Conservation (phyloP, 2,797 vertebrate species). For the Columba guinea region DNA sequence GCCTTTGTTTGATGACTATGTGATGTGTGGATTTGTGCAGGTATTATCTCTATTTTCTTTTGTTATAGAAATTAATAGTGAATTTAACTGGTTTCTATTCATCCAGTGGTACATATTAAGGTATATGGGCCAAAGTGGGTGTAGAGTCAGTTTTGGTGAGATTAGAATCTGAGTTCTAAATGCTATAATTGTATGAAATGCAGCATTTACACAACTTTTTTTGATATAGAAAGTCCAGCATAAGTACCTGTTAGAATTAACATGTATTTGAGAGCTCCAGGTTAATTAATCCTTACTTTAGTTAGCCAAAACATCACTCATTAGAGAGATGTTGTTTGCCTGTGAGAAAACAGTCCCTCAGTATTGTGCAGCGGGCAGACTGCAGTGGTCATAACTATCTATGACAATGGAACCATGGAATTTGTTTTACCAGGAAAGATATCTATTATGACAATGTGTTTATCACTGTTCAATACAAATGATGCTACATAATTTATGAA, state of each 20-base stretch:
- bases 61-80: neutral
- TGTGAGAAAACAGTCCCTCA: neutral
- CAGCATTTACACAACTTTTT: neutral
- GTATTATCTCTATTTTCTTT: conserved; percentile 70
- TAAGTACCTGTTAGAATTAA: neutral
- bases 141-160: neutral
- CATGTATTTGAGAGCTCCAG: neutral
- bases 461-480: neutral
- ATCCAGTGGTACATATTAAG: neutral
- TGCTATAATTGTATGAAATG: neutral
- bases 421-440: neutral
- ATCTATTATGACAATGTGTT: neutral
- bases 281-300: neutral
- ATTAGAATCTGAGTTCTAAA: neutral
- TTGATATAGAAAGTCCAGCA: accelerated
- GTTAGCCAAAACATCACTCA: neutral
- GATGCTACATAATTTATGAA: neutral
- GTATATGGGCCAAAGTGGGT: neutral
- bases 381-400: neutral
- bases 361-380: neutral
- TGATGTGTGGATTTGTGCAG: conserved; percentile 90
- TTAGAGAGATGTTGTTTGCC: neutral
- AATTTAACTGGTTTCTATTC: neutral
- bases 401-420: neutral
- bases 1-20: conserved; percentile 91